phyloP scores from a whole-genome alignment of 2,797 vertebrate genomes.

The Coregonus sp. region DNA sequence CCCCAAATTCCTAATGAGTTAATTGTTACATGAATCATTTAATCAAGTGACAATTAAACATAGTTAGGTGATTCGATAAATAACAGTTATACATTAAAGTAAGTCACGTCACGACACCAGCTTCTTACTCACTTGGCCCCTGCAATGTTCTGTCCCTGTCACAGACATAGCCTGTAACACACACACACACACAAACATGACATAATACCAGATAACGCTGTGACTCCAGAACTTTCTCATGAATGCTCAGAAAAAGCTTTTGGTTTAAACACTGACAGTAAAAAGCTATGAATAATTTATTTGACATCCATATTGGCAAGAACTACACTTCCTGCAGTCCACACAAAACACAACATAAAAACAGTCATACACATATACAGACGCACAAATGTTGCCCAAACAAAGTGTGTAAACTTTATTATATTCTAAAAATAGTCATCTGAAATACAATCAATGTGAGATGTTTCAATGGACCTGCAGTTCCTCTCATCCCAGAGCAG shows the following conservation, averaged over 20 bases:
- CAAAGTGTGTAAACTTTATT: background rate
- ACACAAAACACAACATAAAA: background rate
- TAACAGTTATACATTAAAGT: too few relatives aligned
- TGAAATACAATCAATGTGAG: slow-evolving; percentile 15
- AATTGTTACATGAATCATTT: too few relatives aligned
- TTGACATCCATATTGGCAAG: background rate
- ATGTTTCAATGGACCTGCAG: slow-evolving; percentile 3
- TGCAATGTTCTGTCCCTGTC: background rate
- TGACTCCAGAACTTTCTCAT: background rate
- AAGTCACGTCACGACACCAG: background rate
- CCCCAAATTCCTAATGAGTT: too few relatives aligned
- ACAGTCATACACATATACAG: background rate
- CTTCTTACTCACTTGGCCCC: slow-evolving; percentile 16
- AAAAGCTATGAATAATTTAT: too few relatives aligned
- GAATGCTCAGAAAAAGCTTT: background rate
- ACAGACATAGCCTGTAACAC: background rate
- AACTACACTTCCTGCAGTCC: too few relatives aligned
- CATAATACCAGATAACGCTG: background rate
- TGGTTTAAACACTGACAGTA: too few relatives aligned
- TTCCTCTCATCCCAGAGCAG: slow-evolving; percentile 24
- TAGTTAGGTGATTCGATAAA: too few relatives aligned
- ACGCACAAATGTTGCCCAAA: background rate
- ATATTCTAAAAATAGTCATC: background rate
- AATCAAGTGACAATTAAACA: too few relatives aligned
- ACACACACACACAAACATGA: background rate